Percentiles rank a stretch among this genome's conserved stretches.
These are phyloP conservation scores for Harpagifer antarcticus DNA, from an alignment of 2,797 vertebrate species.

Conservation along the genomic window DNA sequence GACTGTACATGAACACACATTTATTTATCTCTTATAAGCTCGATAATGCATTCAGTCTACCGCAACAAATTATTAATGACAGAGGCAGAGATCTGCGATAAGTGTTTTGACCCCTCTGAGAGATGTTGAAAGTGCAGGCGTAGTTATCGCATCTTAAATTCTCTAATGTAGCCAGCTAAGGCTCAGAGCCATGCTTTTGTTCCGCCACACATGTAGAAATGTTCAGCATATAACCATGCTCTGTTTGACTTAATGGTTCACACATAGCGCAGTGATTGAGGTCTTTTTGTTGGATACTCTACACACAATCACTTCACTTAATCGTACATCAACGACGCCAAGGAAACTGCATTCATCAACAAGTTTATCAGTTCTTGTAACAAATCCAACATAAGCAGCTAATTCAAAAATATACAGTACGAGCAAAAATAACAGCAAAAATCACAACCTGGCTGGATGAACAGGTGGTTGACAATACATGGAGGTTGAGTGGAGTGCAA, in stretches of 20 bases:
- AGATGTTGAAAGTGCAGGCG: conserved; percentile 27
- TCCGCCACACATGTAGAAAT: not conserved
- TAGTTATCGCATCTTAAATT: not conserved
- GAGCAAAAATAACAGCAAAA: not conserved
- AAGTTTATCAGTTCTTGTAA: not conserved
- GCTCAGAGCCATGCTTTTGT: not conserved
- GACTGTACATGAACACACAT: not conserved
- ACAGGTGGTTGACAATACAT: not conserved
- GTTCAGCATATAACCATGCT: not conserved
- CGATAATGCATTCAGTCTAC: conserved; percentile 23
- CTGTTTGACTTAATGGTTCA: not conserved
- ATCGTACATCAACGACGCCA: not conserved
- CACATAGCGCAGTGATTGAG: no score
- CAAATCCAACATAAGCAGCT: not conserved
- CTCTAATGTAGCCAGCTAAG: no score
- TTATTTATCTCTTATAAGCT: not conserved
- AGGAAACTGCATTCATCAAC: not conserved
- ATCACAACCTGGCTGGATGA: not conserved
- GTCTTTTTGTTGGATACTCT: no score
- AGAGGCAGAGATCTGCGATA: not conserved
- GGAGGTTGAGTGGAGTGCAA: not conserved
- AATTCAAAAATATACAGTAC: not conserved
- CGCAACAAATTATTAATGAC: not conserved
- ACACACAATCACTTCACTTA: no score
- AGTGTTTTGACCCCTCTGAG: conserved; percentile 20